These are phyloP conservation scores for Microctonus brassicae DNA, from an alignment of 2,888 invertebrate species.

Conservation along the genomic window DNA sequence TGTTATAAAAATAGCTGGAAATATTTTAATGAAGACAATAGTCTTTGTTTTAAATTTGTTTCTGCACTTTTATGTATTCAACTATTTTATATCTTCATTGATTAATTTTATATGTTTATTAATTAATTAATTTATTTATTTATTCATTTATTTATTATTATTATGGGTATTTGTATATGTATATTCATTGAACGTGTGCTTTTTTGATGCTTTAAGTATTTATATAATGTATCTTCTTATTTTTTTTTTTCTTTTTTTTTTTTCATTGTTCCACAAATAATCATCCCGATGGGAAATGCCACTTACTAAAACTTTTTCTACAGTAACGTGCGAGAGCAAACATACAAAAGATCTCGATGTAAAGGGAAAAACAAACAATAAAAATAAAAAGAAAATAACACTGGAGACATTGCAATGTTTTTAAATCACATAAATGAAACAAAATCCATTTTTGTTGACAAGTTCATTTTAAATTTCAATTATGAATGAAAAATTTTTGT, in stretches of 20 bases:
- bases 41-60: no score
- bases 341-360: conserved; percentile 27
- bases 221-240: not conserved
- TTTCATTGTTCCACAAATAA: conserved; percentile 52
- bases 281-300: conserved; percentile 55
- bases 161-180: no score
- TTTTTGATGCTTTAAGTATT: conserved; percentile 18
- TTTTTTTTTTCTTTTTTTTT: not conserved
- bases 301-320: conserved; percentile 54
- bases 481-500: no score
- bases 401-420: not conserved
- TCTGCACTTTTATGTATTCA: no score
- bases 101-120: no score
- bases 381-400: not conserved
- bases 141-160: no score
- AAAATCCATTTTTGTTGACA: not conserved
- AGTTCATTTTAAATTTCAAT: no score
- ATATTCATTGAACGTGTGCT: no score
- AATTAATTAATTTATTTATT: no score
- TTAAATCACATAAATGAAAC: not conserved
- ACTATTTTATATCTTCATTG: no score
- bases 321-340: conserved; percentile 50
- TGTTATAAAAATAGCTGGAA: no score
- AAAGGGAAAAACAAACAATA: not conserved
- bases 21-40: no score